Evolutionary conservation across 2,888 invertebrate genomes (phyloP).

Genomic region (Miltochrista miniata): DNA sequence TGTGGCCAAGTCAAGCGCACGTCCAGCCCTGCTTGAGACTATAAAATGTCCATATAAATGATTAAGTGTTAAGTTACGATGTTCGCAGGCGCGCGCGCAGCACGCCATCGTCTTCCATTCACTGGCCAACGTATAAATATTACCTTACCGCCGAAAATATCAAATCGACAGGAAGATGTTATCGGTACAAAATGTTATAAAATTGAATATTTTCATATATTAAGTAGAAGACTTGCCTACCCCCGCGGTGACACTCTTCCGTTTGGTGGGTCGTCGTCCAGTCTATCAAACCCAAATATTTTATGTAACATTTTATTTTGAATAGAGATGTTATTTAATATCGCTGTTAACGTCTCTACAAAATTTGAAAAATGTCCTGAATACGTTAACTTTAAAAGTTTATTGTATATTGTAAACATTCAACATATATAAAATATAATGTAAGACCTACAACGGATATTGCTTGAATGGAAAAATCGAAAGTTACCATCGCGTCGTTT

Average conservation of each 20-base stretch:
- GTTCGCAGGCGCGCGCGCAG: slow-evolving; percentile 71
- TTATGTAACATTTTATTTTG: slow-evolving; percentile 72
- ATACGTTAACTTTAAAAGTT: slow-evolving; percentile 52
- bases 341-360: slow-evolving; percentile 76
- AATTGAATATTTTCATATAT: slow-evolving; percentile 81
- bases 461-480: slow-evolving; percentile 14
- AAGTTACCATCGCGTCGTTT: slow-evolving; percentile 16
- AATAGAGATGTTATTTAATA: slow-evolving; percentile 82
- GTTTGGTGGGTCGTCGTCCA: slow-evolving; percentile 35
- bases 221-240: slow-evolving; percentile 52
- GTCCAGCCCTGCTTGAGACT: slow-evolving; percentile 50
- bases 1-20: slow-evolving; percentile 32
- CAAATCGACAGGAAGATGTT: slow-evolving; percentile 81
- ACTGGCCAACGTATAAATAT: slow-evolving; percentile 67
- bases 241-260: slow-evolving; percentile 71
- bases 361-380: slow-evolving; percentile 56
- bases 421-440: slow-evolving; percentile 46
- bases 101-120: slow-evolving; percentile 72
- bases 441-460: slow-evolving; percentile 19
- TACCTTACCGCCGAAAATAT: slow-evolving; percentile 82
- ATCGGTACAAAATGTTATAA: slow-evolving; percentile 79
- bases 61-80: slow-evolving; percentile 82
- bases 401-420: slow-evolving; percentile 64
- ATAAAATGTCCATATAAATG: slow-evolving; percentile 77
- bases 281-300: slow-evolving; percentile 39